Conservation (phyloP, 1,140 invertebrate species). For the Chymomyza costata region DNA sequence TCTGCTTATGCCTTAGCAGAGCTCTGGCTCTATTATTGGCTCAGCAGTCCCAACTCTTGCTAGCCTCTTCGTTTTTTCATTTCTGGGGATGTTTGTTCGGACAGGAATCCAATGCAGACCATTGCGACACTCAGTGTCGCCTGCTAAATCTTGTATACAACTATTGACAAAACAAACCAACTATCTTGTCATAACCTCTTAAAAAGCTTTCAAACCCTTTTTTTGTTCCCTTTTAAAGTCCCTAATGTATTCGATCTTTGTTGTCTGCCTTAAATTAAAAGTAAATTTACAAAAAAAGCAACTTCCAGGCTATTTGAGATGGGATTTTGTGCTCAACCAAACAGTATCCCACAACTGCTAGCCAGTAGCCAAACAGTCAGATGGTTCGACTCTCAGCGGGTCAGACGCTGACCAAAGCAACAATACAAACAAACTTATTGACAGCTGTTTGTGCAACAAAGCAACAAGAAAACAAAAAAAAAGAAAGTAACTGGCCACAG, state of each 20-base stretch:
- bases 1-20: no score
- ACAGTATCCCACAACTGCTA: constrained; percentile 1
- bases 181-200: no score
- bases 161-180: no score
- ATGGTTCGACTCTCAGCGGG: no score
- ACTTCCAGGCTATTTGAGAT: constrained; percentile 57
- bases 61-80: no score
- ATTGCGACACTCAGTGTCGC: no score
- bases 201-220: no score
- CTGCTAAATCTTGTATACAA: no score
- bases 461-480: constrained; percentile 15
- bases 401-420: constrained; percentile 39
- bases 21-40: no score
- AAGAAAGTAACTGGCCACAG: constrained; percentile 41
- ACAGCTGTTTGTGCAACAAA: constrained; percentile 10
- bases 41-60: no score
- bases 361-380: constrained; percentile 20
- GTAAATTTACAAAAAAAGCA: constrained; percentile 40
- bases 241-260: constrained; percentile 30
- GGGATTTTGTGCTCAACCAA: constrained; percentile 51
- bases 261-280: constrained; percentile 58
- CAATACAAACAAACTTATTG: constrained; percentile 52
- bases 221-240: constrained; percentile 29
- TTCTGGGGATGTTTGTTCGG: no score
- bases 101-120: no score